Conservation (phyloP, 92 coral and sea anemone genomes). For the Phenganax stokvisi region DNA sequence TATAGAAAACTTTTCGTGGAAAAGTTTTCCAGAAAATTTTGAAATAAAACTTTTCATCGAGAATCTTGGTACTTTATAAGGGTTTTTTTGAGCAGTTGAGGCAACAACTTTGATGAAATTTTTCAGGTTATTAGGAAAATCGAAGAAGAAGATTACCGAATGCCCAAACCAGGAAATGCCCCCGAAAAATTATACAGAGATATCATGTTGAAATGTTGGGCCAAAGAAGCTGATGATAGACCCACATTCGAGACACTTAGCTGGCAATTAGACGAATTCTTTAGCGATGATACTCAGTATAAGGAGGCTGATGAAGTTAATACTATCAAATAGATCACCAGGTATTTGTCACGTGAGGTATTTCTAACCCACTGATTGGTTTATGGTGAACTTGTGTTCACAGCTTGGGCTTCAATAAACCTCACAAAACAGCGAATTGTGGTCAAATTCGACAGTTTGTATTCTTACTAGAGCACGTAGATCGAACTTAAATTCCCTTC, state of each 20-base stretch:
- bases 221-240: constrained; percentile 62
- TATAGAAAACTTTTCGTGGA: too few relatives aligned
- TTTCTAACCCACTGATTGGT: constrained; percentile 7
- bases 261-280: constrained; percentile 93
- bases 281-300: constrained; percentile 71
- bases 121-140: constrained; percentile 28
- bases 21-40: too few relatives aligned
- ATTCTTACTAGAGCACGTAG: too few relatives aligned
- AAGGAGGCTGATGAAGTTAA: constrained; percentile 64
- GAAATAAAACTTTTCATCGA: too few relatives aligned
- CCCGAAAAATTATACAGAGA: constrained; percentile 74
- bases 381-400: not conserved
- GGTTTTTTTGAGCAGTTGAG: not conserved
- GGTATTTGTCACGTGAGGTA: not conserved
- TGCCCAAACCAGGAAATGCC: constrained; percentile 78
- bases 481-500: too few relatives aligned
- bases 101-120: not conserved
- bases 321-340: constrained; percentile 6
- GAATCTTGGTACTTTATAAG: too few relatives aligned
- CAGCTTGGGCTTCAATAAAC: too few relatives aligned
- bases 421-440: too few relatives aligned
- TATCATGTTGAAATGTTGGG: constrained; percentile 86
- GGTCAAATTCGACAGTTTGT: too few relatives aligned
- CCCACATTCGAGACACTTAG: constrained; percentile 94
- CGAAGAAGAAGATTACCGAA: constrained; percentile 60